phyloP scores from a whole-genome alignment of 2,113 vertebrate species.

The Pangasianodon gigas region DNA sequence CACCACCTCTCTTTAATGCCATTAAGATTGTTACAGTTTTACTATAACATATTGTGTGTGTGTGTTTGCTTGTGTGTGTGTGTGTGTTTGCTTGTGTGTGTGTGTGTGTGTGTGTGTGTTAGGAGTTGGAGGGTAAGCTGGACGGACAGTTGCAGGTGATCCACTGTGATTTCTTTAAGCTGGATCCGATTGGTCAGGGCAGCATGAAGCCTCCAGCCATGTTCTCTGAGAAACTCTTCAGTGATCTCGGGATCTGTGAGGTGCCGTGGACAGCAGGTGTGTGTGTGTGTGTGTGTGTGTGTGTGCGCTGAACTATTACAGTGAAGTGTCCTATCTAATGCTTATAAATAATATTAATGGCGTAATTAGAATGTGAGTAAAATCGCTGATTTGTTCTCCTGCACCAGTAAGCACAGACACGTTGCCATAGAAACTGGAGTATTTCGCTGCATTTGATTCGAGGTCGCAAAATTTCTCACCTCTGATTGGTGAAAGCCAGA shows the following conservation, averaged over 20 bases:
- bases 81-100: neutral
- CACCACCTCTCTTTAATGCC: too few relatives aligned
- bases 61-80: neutral
- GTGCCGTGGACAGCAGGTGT: constrained; percentile 78
- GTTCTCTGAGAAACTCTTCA: constrained; percentile 80
- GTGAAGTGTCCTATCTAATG: too few relatives aligned
- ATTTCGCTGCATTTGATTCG: neutral
- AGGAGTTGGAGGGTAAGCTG: constrained; percentile 77
- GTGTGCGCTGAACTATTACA: neutral
- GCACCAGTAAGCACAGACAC: too few relatives aligned
- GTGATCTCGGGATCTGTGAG: constrained; percentile 78
- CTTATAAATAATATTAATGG: neutral
- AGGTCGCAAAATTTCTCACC: neutral
- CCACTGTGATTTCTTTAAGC: constrained; percentile 85
- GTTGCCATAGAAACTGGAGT: neutral
- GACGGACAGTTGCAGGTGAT: constrained; percentile 81
- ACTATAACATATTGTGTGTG: constrained; percentile 1
- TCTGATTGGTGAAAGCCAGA: neutral
- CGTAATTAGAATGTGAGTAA: neutral
- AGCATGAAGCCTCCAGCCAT: constrained; percentile 71
- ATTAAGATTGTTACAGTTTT: neutral
- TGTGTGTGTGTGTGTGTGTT: constrained; percentile 43
- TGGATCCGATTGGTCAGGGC: constrained; percentile 76
- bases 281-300: constrained; percentile 25
- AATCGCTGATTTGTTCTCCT: neutral